Base-by-base conservation (phyloP, 2,113 vertebrate species). In the Acinonyx jubatus region DNA sequence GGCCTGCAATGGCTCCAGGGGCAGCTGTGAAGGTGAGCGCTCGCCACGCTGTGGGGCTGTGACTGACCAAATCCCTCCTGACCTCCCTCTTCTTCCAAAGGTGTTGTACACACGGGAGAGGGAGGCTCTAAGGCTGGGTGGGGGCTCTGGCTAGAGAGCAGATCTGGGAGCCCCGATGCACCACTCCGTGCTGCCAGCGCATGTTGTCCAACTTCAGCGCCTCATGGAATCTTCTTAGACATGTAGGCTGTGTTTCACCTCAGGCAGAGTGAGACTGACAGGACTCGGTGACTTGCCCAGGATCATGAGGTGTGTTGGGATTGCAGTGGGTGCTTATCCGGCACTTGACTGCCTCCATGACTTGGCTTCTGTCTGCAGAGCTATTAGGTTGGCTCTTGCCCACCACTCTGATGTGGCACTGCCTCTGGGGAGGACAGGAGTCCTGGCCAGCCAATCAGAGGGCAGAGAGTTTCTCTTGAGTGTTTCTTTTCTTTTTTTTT, bases 1-100 rank as follows among this genome's bases (percentile, higher is more conserved):
- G 50, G 97, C 99, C 79, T 99, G 99, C 98, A 99, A 98, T 79
- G 99, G 99, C 97, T 99, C 99, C 23, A 99, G 99, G 41, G 99
- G 99, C 90, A 95, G 98, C 33, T 99, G 98, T 98, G 99, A 99
- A 98, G 99, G 99, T 99, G 97, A 98, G 98, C 7, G 11, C 4
- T 89, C 12, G 27, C 96, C 50, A 76, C 16, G 2, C 87, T 65
- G 21, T 15, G 0, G 85, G 55, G 76, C 91, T 97, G 55, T 80
- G 79, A 52, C 81, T 45, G 23, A 61, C n/a, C 73, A 48, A 57
- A n/a, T 52, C 61, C 36, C 41, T 73, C n/a, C 57, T 50, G n/a
- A 7, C 65, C 57, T 74, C 52, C 48, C 15, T 82, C 55, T 33
- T 96, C 61, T 90, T 87, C 65, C 61, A 78, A 33, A 94, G 71